These are phyloP conservation scores for Andrena camellia DNA, from an alignment of 2,888 invertebrate genomes.

Conservation along the genomic window DNA sequence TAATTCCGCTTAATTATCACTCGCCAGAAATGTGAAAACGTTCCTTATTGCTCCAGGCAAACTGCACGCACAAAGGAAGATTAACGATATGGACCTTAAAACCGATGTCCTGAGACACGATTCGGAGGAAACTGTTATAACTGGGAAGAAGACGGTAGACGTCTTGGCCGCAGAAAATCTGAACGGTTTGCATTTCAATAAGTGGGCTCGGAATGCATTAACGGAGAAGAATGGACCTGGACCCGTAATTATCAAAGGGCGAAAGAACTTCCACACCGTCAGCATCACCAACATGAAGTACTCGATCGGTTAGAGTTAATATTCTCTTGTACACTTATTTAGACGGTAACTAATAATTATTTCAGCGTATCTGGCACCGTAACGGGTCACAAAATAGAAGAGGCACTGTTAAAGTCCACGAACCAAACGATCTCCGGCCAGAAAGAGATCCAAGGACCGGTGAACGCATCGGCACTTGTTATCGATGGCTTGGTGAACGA, in stretches of 20 bases:
- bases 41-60: slow-evolving; percentile 75
- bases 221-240: slow-evolving; percentile 77
- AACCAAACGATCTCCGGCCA: slow-evolving; percentile 84
- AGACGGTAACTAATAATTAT: background rate
- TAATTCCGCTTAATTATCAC: background rate
- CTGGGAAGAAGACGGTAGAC: slow-evolving; percentile 84
- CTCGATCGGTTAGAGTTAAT: slow-evolving; percentile 45
- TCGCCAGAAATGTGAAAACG: background rate
- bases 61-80: slow-evolving; percentile 77
- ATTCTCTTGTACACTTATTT: background rate
- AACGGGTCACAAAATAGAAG: slow-evolving; percentile 79
- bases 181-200: slow-evolving; percentile 84
- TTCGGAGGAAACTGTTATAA: slow-evolving; percentile 82
- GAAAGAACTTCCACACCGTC: slow-evolving; percentile 83
- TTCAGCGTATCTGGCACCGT: slow-evolving; percentile 79
- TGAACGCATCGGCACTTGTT: slow-evolving; percentile 66
- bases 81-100: slow-evolving; percentile 86
- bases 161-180: slow-evolving; percentile 84
- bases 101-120: slow-evolving; percentile 86
- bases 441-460: slow-evolving; percentile 77
- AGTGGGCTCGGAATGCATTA: slow-evolving; percentile 86
- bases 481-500: slow-evolving; percentile 74
- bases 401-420: slow-evolving; percentile 81
- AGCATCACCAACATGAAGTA: slow-evolving; percentile 83
- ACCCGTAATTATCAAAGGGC: slow-evolving; percentile 85